Base-by-base conservation (phyloP, 2,113 vertebrate species). In the Chascanopsetta lugubris region DNA sequence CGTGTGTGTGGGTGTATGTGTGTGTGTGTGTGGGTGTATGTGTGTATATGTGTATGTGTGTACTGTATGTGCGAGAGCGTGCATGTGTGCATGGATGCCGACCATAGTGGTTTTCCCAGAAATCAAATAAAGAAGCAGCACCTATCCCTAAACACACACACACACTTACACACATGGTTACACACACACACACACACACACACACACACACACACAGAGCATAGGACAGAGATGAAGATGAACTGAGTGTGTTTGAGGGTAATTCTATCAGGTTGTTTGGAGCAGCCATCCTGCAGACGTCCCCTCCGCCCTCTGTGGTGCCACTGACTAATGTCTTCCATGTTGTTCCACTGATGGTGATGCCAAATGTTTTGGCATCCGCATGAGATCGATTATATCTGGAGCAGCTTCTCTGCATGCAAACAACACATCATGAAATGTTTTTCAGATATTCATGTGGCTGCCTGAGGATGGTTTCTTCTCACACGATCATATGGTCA, bases 11-110 rank as follows among this genome's bases (percentile, higher is more conserved):
- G 25, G 42, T 58, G 6, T 40, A 15, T 40, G 15, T 34, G 0
- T 34, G 8, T 32, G 30, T 30, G 29, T 5, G 3, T 34, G 32
- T 34, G 11, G 10, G 2, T 30, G 29, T 29, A n/a, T n/a, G n/a
- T n/a, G n/a, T n/a, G n/a, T n/a, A n/a, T 42, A 8, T 45, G 17
- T 58, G 22, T 62, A 51, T 38, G 43, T 51, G 54, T 46, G 61
- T 56, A 27, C n/a, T n/a, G n/a, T n/a, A n/a, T n/a, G n/a, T n/a
- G n/a, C n/a, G 29, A 30, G 29, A 5, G 34, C 13, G 34, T 36
- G 34, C 8, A 12, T 36, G 34, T 11, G 10, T 36, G 34, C 8
- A 9, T 11, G 34, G 2, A 11, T 36, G 34, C 13, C 13, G 36
- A 15, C 36, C 11, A 6, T 8, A 24, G 8, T 58, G 11, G 10